Percentiles rank a stretch among this genome's conserved stretches.
phyloP scores from a whole-genome alignment of 2,113 vertebrate genomes.

The Charadrius vociferus region DNA sequence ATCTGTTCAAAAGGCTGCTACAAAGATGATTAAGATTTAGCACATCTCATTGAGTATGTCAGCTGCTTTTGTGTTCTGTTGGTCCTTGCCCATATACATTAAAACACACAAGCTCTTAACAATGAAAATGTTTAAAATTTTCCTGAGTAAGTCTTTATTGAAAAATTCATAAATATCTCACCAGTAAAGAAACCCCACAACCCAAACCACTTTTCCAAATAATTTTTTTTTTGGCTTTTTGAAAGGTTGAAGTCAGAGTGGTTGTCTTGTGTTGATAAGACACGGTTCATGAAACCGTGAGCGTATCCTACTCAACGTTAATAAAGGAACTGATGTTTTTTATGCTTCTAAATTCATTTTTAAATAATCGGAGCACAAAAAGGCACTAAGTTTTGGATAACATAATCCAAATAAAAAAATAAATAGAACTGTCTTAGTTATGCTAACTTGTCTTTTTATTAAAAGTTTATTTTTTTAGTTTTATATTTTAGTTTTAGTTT shows the following conservation, averaged over 20 bases:
- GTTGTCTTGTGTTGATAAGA: background rate
- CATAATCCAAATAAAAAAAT: background rate
- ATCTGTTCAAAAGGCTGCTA: background rate
- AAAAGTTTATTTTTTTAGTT: no score
- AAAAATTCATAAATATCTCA: background rate
- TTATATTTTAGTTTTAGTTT: no score
- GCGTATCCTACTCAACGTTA: background rate
- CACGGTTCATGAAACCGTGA: background rate
- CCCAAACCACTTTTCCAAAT: background rate
- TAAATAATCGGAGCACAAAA: background rate
- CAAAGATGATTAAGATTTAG: background rate
- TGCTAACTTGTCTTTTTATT: background rate
- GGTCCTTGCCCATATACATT: background rate
- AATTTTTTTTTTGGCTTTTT: background rate
- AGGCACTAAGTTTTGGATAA: background rate
- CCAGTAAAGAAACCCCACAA: background rate
- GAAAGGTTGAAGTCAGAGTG: background rate
- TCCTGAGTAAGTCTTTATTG: background rate
- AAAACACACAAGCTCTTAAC: background rate
- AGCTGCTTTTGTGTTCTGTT: background rate
- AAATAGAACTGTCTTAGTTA: background rate
- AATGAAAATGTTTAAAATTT: background rate
- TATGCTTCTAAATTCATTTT: background rate
- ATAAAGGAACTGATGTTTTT: background rate
- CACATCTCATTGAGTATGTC: background rate